Conservation (phyloP, 2,797 vertebrate genomes). For the Macrochelys suwanniensis region DNA sequence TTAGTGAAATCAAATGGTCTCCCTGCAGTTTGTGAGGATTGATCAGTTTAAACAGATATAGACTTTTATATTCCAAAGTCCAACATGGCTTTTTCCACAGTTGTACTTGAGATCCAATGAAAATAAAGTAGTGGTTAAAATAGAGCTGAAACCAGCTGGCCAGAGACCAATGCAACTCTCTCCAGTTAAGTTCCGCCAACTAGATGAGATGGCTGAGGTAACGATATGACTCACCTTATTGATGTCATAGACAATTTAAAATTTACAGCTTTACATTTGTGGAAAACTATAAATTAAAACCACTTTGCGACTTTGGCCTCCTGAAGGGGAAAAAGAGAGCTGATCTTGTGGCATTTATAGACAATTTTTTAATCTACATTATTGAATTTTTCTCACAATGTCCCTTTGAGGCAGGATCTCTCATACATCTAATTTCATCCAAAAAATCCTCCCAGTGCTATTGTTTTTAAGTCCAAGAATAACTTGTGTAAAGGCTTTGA, state of each 20-base stretch:
- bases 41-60: neutral
- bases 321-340: neutral
- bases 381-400: neutral
- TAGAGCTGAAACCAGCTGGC: neutral
- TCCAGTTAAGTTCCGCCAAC: neutral
- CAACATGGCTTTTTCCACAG: neutral
- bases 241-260: neutral
- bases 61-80: neutral
- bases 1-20: too few relatives aligned
- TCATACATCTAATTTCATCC: fast-evolving
- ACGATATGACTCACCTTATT: neutral
- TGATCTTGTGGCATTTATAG: neutral
- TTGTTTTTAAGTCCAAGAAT: neutral
- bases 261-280: neutral
- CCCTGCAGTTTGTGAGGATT: neutral
- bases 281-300: neutral
- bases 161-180: neutral
- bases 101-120: neutral
- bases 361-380: neutral
- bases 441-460: neutral
- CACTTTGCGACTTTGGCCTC: neutral
- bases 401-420: neutral
- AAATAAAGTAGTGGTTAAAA: neutral
- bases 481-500: neutral
- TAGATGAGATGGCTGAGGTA: neutral